Evolutionary conservation across 2,113 vertebrate species (phyloP).

Genomic region (Serilophus lunatus): DNA sequence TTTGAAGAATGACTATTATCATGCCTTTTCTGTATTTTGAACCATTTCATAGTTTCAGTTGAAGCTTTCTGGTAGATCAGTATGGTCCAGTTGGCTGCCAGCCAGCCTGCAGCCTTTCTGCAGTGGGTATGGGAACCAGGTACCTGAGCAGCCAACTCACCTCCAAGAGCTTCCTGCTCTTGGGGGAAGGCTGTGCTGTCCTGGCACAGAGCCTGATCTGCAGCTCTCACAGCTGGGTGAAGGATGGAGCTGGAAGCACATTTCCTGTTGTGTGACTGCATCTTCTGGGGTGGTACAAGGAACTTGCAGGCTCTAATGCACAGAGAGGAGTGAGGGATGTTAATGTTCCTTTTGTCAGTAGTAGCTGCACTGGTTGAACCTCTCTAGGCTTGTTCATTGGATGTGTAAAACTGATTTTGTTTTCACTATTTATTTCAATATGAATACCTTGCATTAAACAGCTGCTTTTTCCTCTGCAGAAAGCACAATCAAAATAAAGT

Average conservation of each 20-base stretch:
- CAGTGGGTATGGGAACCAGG: not conserved
- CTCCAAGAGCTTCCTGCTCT: not conserved
- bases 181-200: rapidly evolving
- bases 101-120: not conserved
- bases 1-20: not conserved
- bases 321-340: not conserved
- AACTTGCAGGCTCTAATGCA: not conserved
- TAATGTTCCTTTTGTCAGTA: not conserved
- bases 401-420: not conserved
- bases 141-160: not conserved
- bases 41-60: not conserved
- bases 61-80: not conserved
- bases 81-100: not conserved
- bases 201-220: rapidly evolving
- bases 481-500: not conserved
- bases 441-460: not conserved
- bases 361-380: not conserved
- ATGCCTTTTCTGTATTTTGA: not conserved
- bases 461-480: not conserved
- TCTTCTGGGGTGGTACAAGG: not conserved
- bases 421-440: not conserved
- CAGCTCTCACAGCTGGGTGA: rapidly evolving
- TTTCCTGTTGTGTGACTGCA: not conserved
- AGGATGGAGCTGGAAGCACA: not conserved
- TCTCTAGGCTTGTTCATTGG: not conserved